Base-by-base conservation (phyloP, 2,797 vertebrate genomes). In the Sus cebifrons region DNA sequence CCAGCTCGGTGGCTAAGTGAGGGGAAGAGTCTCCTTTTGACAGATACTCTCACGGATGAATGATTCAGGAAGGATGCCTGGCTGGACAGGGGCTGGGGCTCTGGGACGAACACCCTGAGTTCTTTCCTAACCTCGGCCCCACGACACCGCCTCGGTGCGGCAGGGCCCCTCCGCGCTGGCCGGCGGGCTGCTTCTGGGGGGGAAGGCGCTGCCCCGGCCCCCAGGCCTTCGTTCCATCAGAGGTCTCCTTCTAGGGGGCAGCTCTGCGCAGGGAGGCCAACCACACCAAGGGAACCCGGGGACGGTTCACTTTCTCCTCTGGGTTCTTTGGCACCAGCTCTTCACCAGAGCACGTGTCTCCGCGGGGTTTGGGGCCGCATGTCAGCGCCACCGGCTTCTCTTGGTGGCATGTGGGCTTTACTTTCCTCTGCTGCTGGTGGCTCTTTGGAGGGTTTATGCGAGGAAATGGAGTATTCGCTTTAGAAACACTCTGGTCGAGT, bases 251-350 rank as follows among this genome's bases (percentile, higher is more conserved):
- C 40, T 18, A 23, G n/a, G 0, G 4, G n/a, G 32, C 20, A 49
- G 54, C 89, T 64, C 86, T 94, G 17, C 16, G 64, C n/a, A 17
- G 32, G 18, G 67, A 32, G 73, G 20, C 60, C 71, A 29, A 0
- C 3, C 10, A 11, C 44, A 36, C 3, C 0, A 40, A 78, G 73
- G n/a, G 32, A 86, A 25, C 15, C 25, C 9, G 5, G 2, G 13
- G 65, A 20, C 36, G 71, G n/a, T 77, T n/a, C 20, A 18, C 13
- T 96, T 95, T 94, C 97, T 89, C 91, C 96, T 95, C 20, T 88
- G 67, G 0, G 27, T 94, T 97, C 78, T n/a, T 77, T 95, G 91
- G 91, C 83, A 96, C 82, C 95, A 81, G 91, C 20, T 25, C 40
- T 62, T 95, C 68, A 65, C 23, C 17, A 44, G 75, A 85, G 96